Evolutionary conservation across 2,113 vertebrate genomes (phyloP).

Genomic region (Hydrochoerus hydrochaeris): DNA sequence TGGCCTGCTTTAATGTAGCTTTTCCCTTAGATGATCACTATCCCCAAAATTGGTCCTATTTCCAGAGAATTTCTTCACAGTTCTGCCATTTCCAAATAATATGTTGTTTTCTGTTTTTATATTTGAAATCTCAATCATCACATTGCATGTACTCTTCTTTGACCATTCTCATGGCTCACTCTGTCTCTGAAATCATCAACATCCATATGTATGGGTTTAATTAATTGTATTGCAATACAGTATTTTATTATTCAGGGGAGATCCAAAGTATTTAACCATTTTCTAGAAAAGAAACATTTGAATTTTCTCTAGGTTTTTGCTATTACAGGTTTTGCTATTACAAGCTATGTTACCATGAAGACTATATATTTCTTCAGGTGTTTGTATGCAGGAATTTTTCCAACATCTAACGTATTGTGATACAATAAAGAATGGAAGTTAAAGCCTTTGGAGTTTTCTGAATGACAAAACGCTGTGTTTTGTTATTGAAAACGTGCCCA

Average conservation of each 20-base stretch:
- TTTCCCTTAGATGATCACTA: neutral
- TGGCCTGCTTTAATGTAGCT: neutral
- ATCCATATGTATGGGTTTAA: neutral
- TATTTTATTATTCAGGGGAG: neutral
- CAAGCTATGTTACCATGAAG: neutral
- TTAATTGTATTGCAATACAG: neutral
- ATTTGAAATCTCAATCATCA: neutral
- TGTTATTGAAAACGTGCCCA: neutral
- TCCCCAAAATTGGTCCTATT: neutral
- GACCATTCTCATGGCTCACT: neutral
- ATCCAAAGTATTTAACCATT: neutral
- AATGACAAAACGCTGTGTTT: neutral
- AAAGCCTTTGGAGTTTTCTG: neutral
- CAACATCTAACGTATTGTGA: neutral
- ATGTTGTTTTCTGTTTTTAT: neutral
- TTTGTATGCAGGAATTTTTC: neutral
- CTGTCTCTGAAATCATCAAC: neutral
- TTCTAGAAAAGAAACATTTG: neutral
- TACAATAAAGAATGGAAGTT: neutral
- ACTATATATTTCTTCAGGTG: neutral
- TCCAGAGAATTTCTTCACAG: neutral
- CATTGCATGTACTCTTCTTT: neutral
- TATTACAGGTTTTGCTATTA: constrained; percentile 12
- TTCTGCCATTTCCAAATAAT: neutral
- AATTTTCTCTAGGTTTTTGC: neutral